phyloP scores from a whole-genome alignment of 2,797 vertebrate genomes.

The Meriones psammophilus region DNA sequence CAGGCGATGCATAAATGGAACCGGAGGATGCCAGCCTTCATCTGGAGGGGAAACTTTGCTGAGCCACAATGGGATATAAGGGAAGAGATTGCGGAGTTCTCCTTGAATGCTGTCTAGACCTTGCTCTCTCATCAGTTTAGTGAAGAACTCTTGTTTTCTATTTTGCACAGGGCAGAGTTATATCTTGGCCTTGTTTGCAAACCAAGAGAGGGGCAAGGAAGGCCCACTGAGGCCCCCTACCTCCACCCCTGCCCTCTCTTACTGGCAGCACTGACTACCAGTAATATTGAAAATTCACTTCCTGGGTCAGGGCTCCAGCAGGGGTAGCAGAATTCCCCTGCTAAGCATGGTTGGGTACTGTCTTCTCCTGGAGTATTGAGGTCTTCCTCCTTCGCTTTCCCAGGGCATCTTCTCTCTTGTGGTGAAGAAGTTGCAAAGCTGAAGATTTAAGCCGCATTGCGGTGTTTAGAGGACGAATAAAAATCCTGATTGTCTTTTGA shows the following conservation, averaged over 20 bases:
- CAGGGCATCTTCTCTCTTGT: background rate
- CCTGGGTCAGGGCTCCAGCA: background rate
- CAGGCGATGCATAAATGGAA: background rate
- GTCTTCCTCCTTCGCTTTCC: background rate
- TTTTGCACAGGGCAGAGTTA: background rate
- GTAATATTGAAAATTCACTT: background rate
- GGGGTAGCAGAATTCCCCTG: too few species aligned
- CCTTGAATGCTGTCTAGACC: background rate
- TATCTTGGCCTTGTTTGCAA: slow-evolving; percentile 61
- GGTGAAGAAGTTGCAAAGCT: slow-evolving; percentile 4
- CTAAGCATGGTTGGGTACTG: too few species aligned
- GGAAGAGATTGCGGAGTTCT: background rate
- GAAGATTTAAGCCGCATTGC: background rate
- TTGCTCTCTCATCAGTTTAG: slow-evolving; percentile 35
- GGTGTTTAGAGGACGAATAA: slow-evolving; percentile 36
- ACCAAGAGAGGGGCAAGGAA: slow-evolving; percentile 26
- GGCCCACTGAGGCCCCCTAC: background rate
- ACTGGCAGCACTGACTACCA: background rate
- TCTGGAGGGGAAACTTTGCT: background rate
- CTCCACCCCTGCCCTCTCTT: background rate
- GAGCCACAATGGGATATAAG: background rate
- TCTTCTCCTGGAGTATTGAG: too few species aligned
- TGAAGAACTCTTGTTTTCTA: slow-evolving; percentile 11
- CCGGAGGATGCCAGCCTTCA: background rate
- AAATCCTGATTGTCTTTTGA: slow-evolving; percentile 3